A percentile compares a stretch with the other conserved stretches of the same genome.
Evolutionary conservation across 2,113 vertebrate genomes (phyloP).

Genomic region (Pelodiscus sinensis): DNA sequence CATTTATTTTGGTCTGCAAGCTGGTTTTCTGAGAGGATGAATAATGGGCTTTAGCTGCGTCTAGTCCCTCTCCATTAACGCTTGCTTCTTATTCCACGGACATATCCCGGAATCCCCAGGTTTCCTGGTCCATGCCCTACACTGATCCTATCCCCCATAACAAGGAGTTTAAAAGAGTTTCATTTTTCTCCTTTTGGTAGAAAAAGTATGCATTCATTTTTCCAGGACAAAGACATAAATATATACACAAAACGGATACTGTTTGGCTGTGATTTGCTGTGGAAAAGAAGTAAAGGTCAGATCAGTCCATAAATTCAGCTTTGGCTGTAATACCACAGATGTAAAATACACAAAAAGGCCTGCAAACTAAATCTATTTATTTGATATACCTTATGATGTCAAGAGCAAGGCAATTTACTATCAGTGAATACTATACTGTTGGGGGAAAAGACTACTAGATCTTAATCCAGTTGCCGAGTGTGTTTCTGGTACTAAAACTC

Average conservation of each 20-base stretch:
- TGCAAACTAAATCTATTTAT: slow-evolving; percentile 60
- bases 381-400: slow-evolving; percentile 60
- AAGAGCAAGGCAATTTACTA: slow-evolving; percentile 58
- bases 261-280: slow-evolving; percentile 35
- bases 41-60: background rate
- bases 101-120: background rate
- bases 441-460: slow-evolving; percentile 60
- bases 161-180: background rate
- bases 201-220: slow-evolving; percentile 18
- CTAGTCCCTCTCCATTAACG: background rate
- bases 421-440: slow-evolving; percentile 31
- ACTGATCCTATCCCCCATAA: background rate
- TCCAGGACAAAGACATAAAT: slow-evolving; percentile 56
- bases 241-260: slow-evolving; percentile 25
- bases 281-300: slow-evolving; percentile 7
- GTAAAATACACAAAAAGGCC: slow-evolving; percentile 54
- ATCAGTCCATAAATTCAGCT: slow-evolving; percentile 45
- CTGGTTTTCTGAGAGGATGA: background rate
- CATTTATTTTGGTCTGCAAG: background rate
- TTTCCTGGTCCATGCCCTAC: background rate
- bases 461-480: slow-evolving; percentile 68
- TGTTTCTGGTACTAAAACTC: slow-evolving; percentile 52
- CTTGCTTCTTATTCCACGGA: background rate
- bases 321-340: background rate
- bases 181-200: background rate